Evolutionary conservation across 2,888 invertebrate genomes (phyloP).

Genomic region (Norana najaformis): DNA sequence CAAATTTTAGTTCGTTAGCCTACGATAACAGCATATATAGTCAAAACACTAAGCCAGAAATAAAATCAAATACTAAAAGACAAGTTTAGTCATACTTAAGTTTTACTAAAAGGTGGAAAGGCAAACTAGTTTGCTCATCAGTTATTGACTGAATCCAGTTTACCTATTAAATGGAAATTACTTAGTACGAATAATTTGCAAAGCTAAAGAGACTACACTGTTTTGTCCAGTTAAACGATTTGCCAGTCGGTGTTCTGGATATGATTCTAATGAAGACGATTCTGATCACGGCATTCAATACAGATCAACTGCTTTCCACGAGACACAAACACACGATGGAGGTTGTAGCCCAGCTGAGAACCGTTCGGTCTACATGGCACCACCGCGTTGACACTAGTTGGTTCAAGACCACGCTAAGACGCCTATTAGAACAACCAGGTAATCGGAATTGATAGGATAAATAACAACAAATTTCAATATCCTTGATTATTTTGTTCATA

Average conservation of each 20-base stretch:
- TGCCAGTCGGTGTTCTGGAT: slow-evolving; percentile 1
- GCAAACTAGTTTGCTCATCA: not conserved
- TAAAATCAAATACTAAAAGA: not conserved
- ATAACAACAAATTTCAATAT: no score
- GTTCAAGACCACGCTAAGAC: not conserved
- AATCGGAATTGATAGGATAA: not conserved
- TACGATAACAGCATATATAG: not conserved
- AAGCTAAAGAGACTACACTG: not conserved
- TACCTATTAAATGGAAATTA: no score
- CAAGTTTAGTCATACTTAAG: not conserved
- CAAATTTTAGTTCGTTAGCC: not conserved
- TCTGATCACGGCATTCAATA: not conserved
- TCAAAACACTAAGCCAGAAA: not conserved
- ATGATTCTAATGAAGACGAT: not conserved
- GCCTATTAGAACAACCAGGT: not conserved
- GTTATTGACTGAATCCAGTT: not conserved
- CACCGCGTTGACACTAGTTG: not conserved
- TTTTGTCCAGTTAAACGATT: not conserved
- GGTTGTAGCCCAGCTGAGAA: not conserved
- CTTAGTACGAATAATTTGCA: no score
- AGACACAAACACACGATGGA: not conserved
- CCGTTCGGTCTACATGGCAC: not conserved
- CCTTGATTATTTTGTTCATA: no score
- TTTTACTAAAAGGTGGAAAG: not conserved
- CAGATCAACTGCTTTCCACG: not conserved